Conservation (phyloP, 2,113 vertebrate genomes). For the Amblyornis subalaris region DNA sequence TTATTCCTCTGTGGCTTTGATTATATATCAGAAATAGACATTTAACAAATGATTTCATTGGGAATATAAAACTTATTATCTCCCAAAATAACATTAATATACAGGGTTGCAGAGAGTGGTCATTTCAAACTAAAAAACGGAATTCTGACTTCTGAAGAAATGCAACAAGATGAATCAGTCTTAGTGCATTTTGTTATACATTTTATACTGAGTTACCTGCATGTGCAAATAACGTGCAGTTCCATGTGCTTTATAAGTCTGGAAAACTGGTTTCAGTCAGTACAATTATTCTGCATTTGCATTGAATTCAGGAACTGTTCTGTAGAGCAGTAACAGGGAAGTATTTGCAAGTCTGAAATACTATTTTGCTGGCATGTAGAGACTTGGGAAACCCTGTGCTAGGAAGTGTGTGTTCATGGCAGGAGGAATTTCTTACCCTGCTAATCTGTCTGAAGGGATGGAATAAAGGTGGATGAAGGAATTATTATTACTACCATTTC, state of each 20-base stretch:
- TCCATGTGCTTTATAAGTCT: not conserved
- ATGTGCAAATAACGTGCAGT: not conserved
- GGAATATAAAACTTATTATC: not conserved
- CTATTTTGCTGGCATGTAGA: not conserved
- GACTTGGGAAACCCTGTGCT: not conserved
- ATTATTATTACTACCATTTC: not conserved
- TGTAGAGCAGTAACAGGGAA: not conserved
- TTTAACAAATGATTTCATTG: conserved; percentile 23
- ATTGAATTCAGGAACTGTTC: not conserved
- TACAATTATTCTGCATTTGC: not conserved
- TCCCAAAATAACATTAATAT: not conserved
- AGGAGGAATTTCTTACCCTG: not conserved
- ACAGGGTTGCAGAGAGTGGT: not conserved
- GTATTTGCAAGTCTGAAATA: not conserved
- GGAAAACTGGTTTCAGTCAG: not conserved
- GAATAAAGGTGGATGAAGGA: not conserved
- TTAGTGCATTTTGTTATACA: not conserved
- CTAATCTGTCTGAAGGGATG: not conserved
- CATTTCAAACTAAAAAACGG: not conserved
- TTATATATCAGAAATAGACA: conserved; percentile 6
- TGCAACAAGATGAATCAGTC: not conserved
- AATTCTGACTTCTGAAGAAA: not conserved
- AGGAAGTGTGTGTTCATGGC: not conserved
- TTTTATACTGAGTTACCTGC: not conserved
- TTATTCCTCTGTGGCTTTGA: not conserved